Base-by-base conservation (phyloP, 2,113 vertebrate species). In the Notarius quadriscutis region DNA sequence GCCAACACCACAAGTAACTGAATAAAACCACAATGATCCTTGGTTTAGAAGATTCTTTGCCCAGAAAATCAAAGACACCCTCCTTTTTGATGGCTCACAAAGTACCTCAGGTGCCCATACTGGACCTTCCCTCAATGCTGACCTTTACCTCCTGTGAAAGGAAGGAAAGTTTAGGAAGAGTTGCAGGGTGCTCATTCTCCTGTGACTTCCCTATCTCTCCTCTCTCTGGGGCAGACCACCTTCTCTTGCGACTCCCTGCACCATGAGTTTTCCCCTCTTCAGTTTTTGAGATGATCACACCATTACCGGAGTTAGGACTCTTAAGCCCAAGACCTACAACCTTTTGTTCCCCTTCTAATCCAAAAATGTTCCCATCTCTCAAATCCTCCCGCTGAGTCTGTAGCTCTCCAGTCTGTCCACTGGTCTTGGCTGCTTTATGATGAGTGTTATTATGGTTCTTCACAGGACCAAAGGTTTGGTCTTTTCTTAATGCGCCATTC, bases 101-200 rank as follows among this genome's bases (percentile, higher is more conserved):
- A 78, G 88, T 91, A 93, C 93, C 94, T 96, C 95, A 98, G 93
- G 96, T 97, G 93, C 98, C 98, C 91, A 97, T 93, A 14, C 97
- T 99, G 90, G 98, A 99, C 92, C 97, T 96, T 93, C 98, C 98
- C 96, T 99, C 98, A 87, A 99, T 99, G 96, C 96, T 98, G 95
- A 99, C 97, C 95, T 99, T 99, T 91, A 99, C 96, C 96, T 99
- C 98, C 95, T 99, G 98, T 94, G 98, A 97, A 94, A 99, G 97
- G 93, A 99, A 98, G 92, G 97, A 97, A 94, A 97, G 97, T 94
- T 97, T 98, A 88, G 98, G 98, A 93, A 99, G 97, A 96, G 96
- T 97, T 94, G 96, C 94, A 86, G 97, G 97, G 84, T 97, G 97
- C 89, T 97, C 97, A 85, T 97, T 97, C 92, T 98, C 97, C 12